These are phyloP conservation scores for Synanthedon myopaeformis DNA, from an alignment of 2,888 invertebrate genomes.

Conservation along the genomic window DNA sequence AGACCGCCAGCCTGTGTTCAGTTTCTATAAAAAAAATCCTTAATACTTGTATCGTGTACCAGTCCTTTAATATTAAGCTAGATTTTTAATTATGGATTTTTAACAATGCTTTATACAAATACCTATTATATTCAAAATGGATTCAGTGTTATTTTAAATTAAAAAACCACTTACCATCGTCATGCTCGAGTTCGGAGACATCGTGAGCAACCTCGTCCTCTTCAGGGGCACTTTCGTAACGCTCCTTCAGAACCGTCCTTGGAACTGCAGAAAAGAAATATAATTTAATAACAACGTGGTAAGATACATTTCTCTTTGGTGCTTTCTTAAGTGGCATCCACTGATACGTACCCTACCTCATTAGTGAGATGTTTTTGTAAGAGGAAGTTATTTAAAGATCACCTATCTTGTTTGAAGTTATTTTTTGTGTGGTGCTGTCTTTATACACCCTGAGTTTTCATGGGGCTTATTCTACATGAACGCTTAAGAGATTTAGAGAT, in stretches of 20 bases:
- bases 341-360: constrained; percentile 14
- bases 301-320: constrained; percentile 16
- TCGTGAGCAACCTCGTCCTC: constrained; percentile 78
- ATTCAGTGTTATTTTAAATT: constrained; percentile 2
- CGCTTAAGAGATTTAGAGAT: not conserved
- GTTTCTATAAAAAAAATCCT: too few relatives aligned
- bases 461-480: not conserved
- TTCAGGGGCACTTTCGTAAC: constrained; percentile 83
- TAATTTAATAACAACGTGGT: constrained; percentile 21
- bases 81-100: too few relatives aligned
- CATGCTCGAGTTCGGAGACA: constrained; percentile 57
- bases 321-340: constrained; percentile 21
- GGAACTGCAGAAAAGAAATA: constrained; percentile 74
- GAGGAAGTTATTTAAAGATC: not conserved
- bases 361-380: constrained; percentile 8
- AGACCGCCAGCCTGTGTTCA: too few relatives aligned
- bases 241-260: constrained; percentile 83
- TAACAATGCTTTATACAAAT: too few relatives aligned
- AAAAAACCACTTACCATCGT: constrained; percentile 62
- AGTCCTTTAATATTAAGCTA: too few relatives aligned
- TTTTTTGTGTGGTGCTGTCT: not conserved
- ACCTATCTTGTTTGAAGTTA: not conserved
- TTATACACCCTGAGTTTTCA: not conserved
- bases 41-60: too few relatives aligned
- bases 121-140: too few relatives aligned